These are phyloP conservation scores for Mantis religiosa DNA, from an alignment of 2,888 invertebrate species.

Conservation along the genomic window DNA sequence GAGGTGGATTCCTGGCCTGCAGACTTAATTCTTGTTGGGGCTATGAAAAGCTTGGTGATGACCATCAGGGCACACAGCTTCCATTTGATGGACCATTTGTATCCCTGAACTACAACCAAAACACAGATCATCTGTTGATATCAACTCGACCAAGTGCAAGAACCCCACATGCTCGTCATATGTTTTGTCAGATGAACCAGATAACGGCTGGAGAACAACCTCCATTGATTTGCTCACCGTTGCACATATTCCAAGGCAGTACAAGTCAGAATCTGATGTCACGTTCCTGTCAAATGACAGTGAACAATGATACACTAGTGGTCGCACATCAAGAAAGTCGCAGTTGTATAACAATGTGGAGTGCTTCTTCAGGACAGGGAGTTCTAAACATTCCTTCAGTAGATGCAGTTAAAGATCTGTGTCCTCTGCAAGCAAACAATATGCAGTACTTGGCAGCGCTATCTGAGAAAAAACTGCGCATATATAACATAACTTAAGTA, in stretches of 20 bases:
- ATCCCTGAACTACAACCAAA: constrained; percentile 64
- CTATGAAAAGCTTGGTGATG: constrained; percentile 51
- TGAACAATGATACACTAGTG: constrained; percentile 57
- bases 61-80: constrained; percentile 47
- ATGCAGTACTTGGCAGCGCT: constrained; percentile 58
- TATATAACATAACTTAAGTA: constrained; percentile 37
- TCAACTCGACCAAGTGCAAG: constrained; percentile 63
- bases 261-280: constrained; percentile 63
- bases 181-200: constrained; percentile 36
- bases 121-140: constrained; percentile 61
- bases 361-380: constrained; percentile 52
- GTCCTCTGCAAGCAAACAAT: constrained; percentile 54
- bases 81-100: constrained; percentile 71
- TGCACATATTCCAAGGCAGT: constrained; percentile 64
- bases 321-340: constrained; percentile 73
- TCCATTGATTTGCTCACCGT: constrained; percentile 52
- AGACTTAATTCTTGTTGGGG: constrained; percentile 63
- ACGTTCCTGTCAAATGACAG: constrained; percentile 55
- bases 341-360: constrained; percentile 61
- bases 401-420: constrained; percentile 65
- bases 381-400: constrained; percentile 56
- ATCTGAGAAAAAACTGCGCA: constrained; percentile 60
- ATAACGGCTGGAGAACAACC: constrained; percentile 40
- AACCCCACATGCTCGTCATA: constrained; percentile 45
- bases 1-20: constrained; percentile 66